These are phyloP conservation scores for Ridgeia piscesae DNA, from an alignment of 1,140 invertebrate genomes.

Conservation along the genomic window DNA sequence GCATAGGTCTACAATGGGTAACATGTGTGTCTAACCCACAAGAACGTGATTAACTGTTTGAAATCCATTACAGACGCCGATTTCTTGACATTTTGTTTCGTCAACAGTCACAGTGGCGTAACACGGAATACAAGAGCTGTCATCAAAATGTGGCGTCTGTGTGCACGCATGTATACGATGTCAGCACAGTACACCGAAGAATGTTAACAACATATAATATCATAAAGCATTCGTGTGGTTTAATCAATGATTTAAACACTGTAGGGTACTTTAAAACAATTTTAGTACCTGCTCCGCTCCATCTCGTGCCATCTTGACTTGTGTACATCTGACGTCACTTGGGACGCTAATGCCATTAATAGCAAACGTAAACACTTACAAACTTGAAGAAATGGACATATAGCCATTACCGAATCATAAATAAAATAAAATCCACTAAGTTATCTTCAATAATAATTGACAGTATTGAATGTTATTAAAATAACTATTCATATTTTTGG, in stretches of 20 bases:
- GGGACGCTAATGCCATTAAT: not conserved
- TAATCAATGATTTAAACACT: not conserved
- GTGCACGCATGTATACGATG: not conserved
- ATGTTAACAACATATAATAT: not conserved
- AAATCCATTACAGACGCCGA: not conserved
- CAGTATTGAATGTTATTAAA: not conserved
- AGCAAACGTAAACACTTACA: not conserved
- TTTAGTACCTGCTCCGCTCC: not conserved
- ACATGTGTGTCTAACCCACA: not conserved
- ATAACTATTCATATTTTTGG: not conserved
- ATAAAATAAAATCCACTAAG: not conserved
- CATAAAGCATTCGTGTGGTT: not conserved
- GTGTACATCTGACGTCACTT: not conserved
- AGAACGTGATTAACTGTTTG: not conserved
- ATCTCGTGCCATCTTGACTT: conserved; percentile 4
- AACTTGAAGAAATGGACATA: not conserved
- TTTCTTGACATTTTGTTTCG: not conserved
- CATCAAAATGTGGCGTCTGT: not conserved
- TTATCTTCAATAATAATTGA: not conserved
- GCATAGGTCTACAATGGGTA: not conserved
- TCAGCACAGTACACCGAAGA: not conserved
- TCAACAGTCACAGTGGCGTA: too few species aligned
- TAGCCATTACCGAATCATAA: not conserved
- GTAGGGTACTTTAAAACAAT: not conserved
- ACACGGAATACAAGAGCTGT: not conserved